These are phyloP conservation scores for Syrrhaptes paradoxus DNA, from an alignment of 2,113 vertebrate species.

Conservation along the genomic window DNA sequence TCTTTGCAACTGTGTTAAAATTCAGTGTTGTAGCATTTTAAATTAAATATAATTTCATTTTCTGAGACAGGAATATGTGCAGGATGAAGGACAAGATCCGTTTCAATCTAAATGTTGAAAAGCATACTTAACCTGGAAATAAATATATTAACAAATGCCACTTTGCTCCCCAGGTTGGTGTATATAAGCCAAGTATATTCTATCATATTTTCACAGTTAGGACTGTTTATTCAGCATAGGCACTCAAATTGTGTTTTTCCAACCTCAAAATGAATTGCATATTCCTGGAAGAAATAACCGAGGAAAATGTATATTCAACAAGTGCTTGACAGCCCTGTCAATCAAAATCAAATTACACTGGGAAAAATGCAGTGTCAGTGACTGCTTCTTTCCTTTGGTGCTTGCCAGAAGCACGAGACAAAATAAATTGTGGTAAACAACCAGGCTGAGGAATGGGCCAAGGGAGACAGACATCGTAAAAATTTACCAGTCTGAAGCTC, in stretches of 20 bases:
- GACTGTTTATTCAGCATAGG: background rate
- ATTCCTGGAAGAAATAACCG: conserved; percentile 9
- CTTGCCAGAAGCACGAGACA: background rate
- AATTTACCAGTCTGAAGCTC: background rate
- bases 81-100: background rate
- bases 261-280: background rate
- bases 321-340: conserved; percentile 1
- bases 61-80: background rate
- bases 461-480: background rate
- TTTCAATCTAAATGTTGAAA: background rate
- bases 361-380: background rate
- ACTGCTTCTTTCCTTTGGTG: background rate
- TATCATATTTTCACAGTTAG: background rate
- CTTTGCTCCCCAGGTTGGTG: background rate
- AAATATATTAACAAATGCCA: background rate
- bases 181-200: background rate
- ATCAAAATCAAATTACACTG: background rate
- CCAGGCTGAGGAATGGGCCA: background rate
- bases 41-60: background rate
- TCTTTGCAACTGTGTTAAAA: background rate
- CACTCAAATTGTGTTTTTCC: background rate
- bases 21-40: background rate
- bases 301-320: background rate
- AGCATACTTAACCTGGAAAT: background rate
- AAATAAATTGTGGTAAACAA: background rate